Percentiles rank a stretch among this genome's conserved stretches.
phyloP scores from a whole-genome alignment of 2,797 vertebrate genomes.

The Toxotes lorentzi region DNA sequence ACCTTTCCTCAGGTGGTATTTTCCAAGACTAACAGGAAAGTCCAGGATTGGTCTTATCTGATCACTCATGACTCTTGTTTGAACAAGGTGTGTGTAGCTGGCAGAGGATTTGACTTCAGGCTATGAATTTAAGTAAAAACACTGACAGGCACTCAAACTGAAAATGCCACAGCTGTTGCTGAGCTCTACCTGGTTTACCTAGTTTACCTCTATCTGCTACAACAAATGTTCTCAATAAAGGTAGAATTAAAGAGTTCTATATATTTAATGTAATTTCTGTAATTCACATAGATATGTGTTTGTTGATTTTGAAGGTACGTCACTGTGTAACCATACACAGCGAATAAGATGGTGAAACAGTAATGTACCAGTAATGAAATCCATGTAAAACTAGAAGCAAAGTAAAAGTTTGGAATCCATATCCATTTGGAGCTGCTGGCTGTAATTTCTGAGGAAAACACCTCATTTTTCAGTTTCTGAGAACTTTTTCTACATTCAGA shows the following conservation, averaged over 20 bases:
- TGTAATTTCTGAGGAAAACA: background rate
- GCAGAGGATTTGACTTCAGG: constrained; percentile 46
- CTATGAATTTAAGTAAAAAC: constrained; percentile 20
- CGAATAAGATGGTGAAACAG: background rate
- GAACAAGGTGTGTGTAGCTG: constrained; percentile 37
- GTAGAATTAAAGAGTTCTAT: background rate
- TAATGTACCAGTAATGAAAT: constrained; percentile 3
- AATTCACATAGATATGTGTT: background rate
- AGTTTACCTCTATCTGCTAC: constrained; percentile 22
- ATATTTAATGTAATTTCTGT: background rate
- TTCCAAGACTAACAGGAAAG: constrained; percentile 43
- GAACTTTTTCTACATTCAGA: no score
- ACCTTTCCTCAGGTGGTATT: constrained; percentile 25
- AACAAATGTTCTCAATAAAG: constrained; percentile 10
- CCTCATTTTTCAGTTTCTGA: background rate
- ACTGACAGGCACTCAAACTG: background rate
- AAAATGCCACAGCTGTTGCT: constrained; percentile 15
- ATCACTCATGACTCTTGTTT: constrained; percentile 32
- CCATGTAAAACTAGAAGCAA: background rate
- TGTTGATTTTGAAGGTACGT: background rate
- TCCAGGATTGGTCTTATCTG: constrained; percentile 22
- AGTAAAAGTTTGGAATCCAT: background rate
- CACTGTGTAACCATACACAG: background rate
- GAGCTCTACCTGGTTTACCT: constrained; percentile 17
- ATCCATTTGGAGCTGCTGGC: background rate